Evolutionary conservation across 2,888 invertebrate genomes (phyloP).

Genomic region (Pantelozetes paolii): DNA sequence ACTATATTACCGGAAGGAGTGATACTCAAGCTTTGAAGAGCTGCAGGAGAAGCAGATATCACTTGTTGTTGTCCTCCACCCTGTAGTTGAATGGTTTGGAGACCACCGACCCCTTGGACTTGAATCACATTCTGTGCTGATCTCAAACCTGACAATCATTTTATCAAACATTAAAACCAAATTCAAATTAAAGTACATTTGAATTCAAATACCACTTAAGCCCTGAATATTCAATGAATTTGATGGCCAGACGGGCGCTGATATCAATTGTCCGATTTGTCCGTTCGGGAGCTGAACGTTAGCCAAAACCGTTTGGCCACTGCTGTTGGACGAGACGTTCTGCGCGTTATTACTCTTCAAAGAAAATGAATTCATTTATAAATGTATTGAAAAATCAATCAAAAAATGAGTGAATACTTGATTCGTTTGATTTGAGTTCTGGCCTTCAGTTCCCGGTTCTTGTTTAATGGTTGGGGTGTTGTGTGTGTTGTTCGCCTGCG

Average conservation of each 20-base stretch:
- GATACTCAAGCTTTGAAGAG: conserved; percentile 46
- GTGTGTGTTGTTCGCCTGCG: conserved; percentile 43
- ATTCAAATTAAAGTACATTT: background rate
- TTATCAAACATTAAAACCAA: background rate
- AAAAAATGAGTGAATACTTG: conserved; percentile 26
- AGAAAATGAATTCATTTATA: background rate
- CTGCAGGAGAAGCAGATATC: conserved; percentile 45
- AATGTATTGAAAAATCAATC: background rate
- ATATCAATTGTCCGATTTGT: conserved; percentile 48
- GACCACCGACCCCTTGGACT: conserved; percentile 45
- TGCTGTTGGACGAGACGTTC: background rate
- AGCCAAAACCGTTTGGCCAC: conserved; percentile 44
- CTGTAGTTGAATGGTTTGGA: conserved; percentile 48
- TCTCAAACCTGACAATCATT: conserved; percentile 45
- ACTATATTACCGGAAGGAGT: conserved; percentile 65
- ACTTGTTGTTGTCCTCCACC: conserved; percentile 47
- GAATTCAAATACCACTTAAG: conserved; percentile 42
- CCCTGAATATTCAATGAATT: conserved; percentile 46
- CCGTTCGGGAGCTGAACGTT: conserved; percentile 49
- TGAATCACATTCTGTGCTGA: conserved; percentile 48
- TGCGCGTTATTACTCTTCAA: conserved; percentile 22
- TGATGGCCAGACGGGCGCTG: conserved; percentile 47
- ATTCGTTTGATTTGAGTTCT: conserved; percentile 39
- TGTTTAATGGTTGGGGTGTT: conserved; percentile 40
- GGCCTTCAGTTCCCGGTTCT: conserved; percentile 40